Conservation (phyloP, 2,888 invertebrate genomes). For the Andrena chrysosceles region DNA sequence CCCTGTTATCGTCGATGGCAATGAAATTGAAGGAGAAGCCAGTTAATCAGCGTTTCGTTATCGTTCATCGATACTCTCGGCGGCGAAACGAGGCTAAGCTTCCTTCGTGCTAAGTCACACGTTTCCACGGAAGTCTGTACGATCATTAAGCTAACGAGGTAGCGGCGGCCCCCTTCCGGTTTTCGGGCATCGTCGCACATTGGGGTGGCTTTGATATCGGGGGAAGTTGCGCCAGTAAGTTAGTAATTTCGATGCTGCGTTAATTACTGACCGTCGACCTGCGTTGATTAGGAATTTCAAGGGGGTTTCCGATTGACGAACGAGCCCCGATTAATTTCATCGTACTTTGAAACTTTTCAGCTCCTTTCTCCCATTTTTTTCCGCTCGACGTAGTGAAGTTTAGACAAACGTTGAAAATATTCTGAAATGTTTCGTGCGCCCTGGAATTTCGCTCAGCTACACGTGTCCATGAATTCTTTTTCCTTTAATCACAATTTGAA, state of each 20-base stretch:
- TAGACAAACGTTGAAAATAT: not conserved
- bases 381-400: no score
- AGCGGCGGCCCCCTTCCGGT: slow-evolving; percentile 60
- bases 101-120: slow-evolving; percentile 56
- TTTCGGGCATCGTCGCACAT: slow-evolving; percentile 31
- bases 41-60: slow-evolving; percentile 60
- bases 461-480: not conserved
- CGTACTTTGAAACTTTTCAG: not conserved
- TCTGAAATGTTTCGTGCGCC: not conserved
- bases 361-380: no score
- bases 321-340: not conserved
- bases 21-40: slow-evolving; percentile 39
- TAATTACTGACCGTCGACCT: slow-evolving; percentile 39
- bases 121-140: slow-evolving; percentile 60
- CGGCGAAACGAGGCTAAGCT: slow-evolving; percentile 33
- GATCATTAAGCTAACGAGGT: slow-evolving; percentile 75
- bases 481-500: not conserved
- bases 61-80: slow-evolving; percentile 32
- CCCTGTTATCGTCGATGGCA: slow-evolving; percentile 34
- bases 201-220: slow-evolving; percentile 49
- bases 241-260: slow-evolving; percentile 52
- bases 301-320: not conserved
- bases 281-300: slow-evolving; percentile 13
- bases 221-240: slow-evolving; percentile 3
- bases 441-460: not conserved